Evolutionary conservation across 2,888 invertebrate species (phyloP).

Genomic region (Microctonus brassicae): DNA sequence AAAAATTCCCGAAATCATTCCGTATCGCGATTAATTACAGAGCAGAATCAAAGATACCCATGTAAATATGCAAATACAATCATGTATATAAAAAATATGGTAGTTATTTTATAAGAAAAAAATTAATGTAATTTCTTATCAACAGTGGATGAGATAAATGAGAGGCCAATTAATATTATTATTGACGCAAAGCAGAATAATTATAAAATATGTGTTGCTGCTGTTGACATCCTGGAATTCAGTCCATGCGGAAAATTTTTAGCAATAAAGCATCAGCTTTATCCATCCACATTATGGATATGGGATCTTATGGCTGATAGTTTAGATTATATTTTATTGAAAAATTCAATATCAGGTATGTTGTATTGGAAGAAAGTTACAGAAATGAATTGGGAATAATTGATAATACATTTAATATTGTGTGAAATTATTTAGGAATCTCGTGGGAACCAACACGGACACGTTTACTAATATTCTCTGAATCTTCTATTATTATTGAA

Average conservation of each 20-base stretch:
- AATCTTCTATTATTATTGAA: constrained; percentile 57
- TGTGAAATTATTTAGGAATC: constrained; percentile 48
- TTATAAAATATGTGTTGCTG: constrained; percentile 50
- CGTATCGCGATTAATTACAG: neutral
- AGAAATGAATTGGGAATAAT: constrained; percentile 5
- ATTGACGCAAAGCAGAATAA: constrained; percentile 49
- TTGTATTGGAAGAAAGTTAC: neutral
- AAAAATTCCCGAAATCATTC: constrained; percentile 33
- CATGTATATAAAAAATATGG: too few species aligned
- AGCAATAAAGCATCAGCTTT: constrained; percentile 61
- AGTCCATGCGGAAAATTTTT: constrained; percentile 63
- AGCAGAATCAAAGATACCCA: constrained; percentile 13
- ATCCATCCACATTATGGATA: constrained; percentile 64
- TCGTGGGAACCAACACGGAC: constrained; percentile 57
- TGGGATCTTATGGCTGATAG: constrained; percentile 60
- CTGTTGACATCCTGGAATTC: constrained; percentile 61
- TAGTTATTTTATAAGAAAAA: too few species aligned
- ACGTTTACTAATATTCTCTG: constrained; percentile 56
- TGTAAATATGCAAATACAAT: constrained; percentile 3
- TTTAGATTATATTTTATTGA: constrained; percentile 60
- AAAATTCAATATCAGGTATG: constrained; percentile 59
- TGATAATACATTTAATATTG: neutral
- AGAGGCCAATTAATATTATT: constrained; percentile 61
- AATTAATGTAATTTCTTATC: neutral
- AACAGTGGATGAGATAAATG: constrained; percentile 61